Evolutionary conservation across 2,888 invertebrate species (phyloP).

Genomic region (Parnassius mnemosyne): DNA sequence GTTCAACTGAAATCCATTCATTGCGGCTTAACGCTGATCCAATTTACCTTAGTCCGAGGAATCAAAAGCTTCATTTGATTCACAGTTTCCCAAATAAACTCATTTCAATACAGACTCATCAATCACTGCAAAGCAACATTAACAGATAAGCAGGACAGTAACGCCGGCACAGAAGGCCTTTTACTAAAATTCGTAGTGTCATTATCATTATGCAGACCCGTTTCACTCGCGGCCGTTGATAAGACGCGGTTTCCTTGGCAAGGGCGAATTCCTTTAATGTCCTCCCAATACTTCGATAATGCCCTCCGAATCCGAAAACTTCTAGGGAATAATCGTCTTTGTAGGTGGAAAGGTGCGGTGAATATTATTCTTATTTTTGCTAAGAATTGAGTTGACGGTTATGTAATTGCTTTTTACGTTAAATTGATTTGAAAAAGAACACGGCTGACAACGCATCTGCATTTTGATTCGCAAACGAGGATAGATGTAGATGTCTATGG

Average conservation of each 20-base stretch:
- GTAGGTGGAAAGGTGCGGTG: neutral
- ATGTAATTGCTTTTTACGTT: no score
- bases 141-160: slow-evolving; percentile 21
- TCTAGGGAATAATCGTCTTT: slow-evolving; percentile 10
- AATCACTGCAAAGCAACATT: slow-evolving; percentile 23
- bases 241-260: slow-evolving; percentile 34
- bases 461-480: no score
- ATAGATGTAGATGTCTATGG: no score
- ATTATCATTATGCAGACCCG: slow-evolving; percentile 25
- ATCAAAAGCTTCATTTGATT: slow-evolving; percentile 17
- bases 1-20: slow-evolving; percentile 7
- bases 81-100: slow-evolving; percentile 12
- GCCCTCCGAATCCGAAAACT: slow-evolving; percentile 28
- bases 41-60: slow-evolving; percentile 18
- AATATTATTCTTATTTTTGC: neutral
- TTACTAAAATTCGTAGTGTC: slow-evolving; percentile 27
- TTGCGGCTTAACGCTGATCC: slow-evolving; percentile 12
- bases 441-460: no score
- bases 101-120: slow-evolving; percentile 26
- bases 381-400: no score
- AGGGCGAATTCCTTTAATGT: slow-evolving; percentile 54
- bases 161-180: slow-evolving; percentile 17
- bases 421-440: no score
- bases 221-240: slow-evolving; percentile 16
- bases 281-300: slow-evolving; percentile 51